A percentile compares a stretch with the other conserved stretches of the same genome.
phyloP scores from a whole-genome alignment of 2,797 vertebrate genomes.

The Myotis daubentonii region DNA sequence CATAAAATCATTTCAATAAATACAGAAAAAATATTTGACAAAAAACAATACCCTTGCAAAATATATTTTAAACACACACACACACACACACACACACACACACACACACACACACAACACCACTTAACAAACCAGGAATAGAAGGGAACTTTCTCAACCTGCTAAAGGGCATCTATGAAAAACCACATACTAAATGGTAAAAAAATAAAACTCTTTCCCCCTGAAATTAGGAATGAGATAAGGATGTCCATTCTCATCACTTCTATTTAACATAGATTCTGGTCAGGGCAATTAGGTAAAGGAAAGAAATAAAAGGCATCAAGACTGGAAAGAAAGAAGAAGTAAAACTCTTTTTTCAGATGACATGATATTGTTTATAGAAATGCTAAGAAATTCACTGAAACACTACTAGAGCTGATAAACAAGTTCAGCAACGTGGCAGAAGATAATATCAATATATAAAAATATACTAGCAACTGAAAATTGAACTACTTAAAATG shows the following conservation, averaged over 20 bases:
- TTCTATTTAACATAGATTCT: not conserved
- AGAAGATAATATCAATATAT: not conserved
- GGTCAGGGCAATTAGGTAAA: not conserved
- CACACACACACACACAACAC: not conserved
- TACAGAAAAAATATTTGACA: not conserved
- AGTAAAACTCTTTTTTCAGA: slow-evolving; percentile 18
- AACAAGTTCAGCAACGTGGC: not conserved
- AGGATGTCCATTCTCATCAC: not conserved
- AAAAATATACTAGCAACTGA: not conserved
- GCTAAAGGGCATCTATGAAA: not conserved
- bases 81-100: not conserved
- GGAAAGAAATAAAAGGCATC: not conserved
- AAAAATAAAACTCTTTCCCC: not conserved
- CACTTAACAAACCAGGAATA: not conserved
- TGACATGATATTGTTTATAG: not conserved
- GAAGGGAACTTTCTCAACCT: not conserved
- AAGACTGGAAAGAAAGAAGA: not conserved
- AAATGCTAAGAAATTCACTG: slow-evolving; percentile 11
- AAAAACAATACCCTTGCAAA: not conserved
- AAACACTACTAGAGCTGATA: slow-evolving; percentile 21
- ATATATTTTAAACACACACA: not conserved
- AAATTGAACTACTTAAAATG: not conserved
- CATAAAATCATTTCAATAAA: slow-evolving; percentile 13
- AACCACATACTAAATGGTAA: not conserved
- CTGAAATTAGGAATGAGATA: not conserved